Evolutionary conservation across 2,797 vertebrate genomes (phyloP), one percentile per base, ranked within the genome.

Genomic region (Lagodon rhomboides): DNA sequence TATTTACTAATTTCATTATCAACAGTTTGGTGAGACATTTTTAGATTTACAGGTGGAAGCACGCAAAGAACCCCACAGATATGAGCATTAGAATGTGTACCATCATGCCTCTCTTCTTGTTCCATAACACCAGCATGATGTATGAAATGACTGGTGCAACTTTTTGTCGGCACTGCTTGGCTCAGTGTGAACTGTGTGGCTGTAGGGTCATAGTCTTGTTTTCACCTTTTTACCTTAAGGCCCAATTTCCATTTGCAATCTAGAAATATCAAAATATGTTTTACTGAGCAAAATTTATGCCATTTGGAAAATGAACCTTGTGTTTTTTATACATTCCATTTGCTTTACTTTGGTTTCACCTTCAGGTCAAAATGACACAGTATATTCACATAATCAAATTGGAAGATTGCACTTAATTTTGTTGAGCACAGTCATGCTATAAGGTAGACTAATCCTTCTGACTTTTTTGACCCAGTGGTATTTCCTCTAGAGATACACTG

Each of bases 401-500:
- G 22, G 16, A 27, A 64, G 50, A 38, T 43, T 20, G 18, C 44
- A 30, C 34, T 47, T 8, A 46, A 59, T 30, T n/a, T 0, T 63
- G 44, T 18, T 53, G 17, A 23, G 5, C 54, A 55, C 12, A 30
- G 25, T 30, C 13, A 56, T 25, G n/a, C 13, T 82, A 38, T 51
- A 22, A 27, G 12, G 41, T 22, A 27, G 20, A 51, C 25, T 25
- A 59, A 0, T n/a, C 15, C 13, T 56, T 56, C 46, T 46, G 22
- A 59, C 20, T 44, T 30, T 61, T 65, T 69, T 38, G 73, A 80
- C 23, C 63, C 43, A 56, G 3, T 44, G 62, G 55, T 73, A 56
- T 78, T 89, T 85, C 77, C 74, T 59, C 56, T 16, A 46, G 68
- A 60, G 63, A 65, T 73, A 76, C 23, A 54, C 74, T 66, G 58